Evolutionary conservation across 2,888 invertebrate genomes (phyloP).

Genomic region (Muschampia plurimacula): DNA sequence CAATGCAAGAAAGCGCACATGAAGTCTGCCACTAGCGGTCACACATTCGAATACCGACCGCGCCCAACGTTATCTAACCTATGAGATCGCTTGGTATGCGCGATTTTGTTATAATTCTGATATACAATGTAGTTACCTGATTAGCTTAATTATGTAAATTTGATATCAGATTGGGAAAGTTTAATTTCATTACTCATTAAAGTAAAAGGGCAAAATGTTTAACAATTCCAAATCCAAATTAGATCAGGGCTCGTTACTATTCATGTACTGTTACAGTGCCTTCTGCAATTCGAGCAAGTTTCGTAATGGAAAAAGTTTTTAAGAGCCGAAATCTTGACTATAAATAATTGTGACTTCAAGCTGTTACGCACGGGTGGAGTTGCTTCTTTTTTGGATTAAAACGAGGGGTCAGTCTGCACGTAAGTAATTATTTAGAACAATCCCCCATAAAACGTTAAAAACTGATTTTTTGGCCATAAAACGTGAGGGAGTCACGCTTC

Average conservation of each 20-base stretch:
- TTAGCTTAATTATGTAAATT: slow-evolving; percentile 4
- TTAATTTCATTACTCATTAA: slow-evolving; percentile 33
- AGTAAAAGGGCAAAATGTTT: slow-evolving; percentile 30
- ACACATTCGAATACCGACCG: too few species aligned
- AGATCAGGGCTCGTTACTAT: slow-evolving; percentile 40
- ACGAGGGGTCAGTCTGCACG: slow-evolving; percentile 73
- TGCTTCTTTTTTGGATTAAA: slow-evolving; percentile 60
- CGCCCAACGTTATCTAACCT: too few species aligned
- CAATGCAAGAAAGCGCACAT: too few species aligned
- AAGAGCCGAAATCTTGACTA: slow-evolving; percentile 75
- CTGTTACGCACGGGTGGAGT: slow-evolving; percentile 80
- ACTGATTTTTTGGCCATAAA: slow-evolving; percentile 37
- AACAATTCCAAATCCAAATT: slow-evolving; percentile 36
- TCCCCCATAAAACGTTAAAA: slow-evolving; percentile 39
- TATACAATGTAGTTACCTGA: not conserved
- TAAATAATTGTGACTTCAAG: slow-evolving; percentile 82
- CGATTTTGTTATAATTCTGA: too few species aligned
- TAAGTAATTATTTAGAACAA: slow-evolving; percentile 78
- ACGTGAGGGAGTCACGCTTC: slow-evolving; percentile 35
- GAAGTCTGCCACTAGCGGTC: too few species aligned
- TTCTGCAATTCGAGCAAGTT: slow-evolving; percentile 52
- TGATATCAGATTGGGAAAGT: slow-evolving; percentile 16
- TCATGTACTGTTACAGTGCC: slow-evolving; percentile 43
- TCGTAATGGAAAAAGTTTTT: slow-evolving; percentile 82
- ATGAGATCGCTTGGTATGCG: too few species aligned